Conservation (phyloP, 2,113 vertebrate genomes). For the Marmota monax region DNA sequence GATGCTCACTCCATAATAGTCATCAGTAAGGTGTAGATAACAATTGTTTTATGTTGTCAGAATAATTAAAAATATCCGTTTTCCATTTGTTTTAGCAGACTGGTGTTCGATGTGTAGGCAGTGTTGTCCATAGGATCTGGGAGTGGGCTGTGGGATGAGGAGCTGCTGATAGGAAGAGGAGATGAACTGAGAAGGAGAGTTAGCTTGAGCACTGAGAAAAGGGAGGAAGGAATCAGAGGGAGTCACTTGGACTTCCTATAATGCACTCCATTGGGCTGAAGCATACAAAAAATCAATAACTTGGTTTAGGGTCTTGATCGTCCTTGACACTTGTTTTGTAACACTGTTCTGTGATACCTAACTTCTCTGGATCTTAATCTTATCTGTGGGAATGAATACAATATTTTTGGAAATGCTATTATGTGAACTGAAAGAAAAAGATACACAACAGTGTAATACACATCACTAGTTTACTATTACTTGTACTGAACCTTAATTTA, state of each 20-base stretch:
- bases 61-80: constrained; percentile 15
- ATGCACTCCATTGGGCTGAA: not conserved
- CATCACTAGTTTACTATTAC: constrained; percentile 36
- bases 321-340: not conserved
- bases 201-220: not conserved
- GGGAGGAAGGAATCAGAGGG: not conserved
- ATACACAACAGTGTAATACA: not conserved
- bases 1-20: constrained; percentile 20
- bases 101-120: not conserved
- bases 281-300: not conserved
- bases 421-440: constrained; percentile 26
- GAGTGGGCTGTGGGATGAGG: not conserved
- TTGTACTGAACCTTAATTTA: constrained; percentile 51
- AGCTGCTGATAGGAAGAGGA: not conserved
- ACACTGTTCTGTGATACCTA: not conserved
- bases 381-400: not conserved
- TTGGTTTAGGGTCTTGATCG: not conserved
- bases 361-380: not conserved
- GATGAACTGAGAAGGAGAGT: not conserved
- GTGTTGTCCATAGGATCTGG: not conserved
- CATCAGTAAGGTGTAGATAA: not conserved
- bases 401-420: constrained; percentile 12
- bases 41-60: constrained; percentile 41
- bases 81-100: not conserved
- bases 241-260: not conserved